Evolutionary conservation across 2,797 vertebrate genomes (phyloP).

Genomic region (Periparus ater): DNA sequence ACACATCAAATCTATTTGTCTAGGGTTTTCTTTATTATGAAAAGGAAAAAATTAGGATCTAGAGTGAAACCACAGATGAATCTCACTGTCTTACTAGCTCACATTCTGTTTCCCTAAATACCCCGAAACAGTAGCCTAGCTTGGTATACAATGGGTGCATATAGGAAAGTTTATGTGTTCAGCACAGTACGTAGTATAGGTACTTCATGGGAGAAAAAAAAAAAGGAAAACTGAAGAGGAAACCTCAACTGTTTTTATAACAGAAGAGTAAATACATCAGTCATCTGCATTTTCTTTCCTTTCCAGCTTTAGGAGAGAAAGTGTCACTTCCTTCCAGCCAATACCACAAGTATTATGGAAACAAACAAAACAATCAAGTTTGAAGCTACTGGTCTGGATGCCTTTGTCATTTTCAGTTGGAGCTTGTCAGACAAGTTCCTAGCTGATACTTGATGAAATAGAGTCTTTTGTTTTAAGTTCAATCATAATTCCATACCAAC

Average conservation of each 20-base stretch:
- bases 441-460: not conserved
- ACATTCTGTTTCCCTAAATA: not conserved
- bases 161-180: not conserved
- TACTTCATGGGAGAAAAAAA: not conserved
- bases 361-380: not conserved
- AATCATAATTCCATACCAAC: not conserved
- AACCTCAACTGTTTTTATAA: not conserved
- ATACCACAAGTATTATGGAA: not conserved
- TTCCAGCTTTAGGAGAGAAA: not conserved
- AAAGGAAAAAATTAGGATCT: not conserved
- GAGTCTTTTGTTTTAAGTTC: not conserved
- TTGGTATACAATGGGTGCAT: not conserved
- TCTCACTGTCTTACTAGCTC: not conserved
- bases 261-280: not conserved
- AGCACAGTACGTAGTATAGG: not conserved
- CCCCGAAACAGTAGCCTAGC: not conserved
- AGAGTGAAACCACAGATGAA: not conserved
- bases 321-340: not conserved
- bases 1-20: not conserved
- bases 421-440: not conserved
- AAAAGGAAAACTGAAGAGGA: rapidly evolving
- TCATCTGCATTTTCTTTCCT: not conserved
- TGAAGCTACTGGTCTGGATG: not conserved
- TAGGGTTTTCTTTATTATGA: not conserved
- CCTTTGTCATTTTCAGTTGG: not conserved